Evolutionary conservation across 2,113 vertebrate genomes (phyloP).

Genomic region (Phaetusa simplex): DNA sequence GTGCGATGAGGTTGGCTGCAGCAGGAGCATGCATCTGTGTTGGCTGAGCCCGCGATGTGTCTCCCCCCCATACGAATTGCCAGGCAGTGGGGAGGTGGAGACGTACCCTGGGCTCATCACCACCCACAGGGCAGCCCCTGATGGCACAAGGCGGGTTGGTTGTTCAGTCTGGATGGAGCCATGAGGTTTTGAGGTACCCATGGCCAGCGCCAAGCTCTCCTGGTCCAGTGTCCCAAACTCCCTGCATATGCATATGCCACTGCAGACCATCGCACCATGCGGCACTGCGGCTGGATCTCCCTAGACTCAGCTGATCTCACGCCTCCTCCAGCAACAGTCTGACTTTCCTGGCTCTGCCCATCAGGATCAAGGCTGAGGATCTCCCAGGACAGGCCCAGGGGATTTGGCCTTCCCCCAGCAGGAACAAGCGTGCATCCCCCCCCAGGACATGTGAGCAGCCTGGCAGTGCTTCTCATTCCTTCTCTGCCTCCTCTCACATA

Average conservation of each 20-base stretch:
- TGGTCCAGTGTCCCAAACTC: rapidly evolving
- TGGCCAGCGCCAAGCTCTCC: background rate
- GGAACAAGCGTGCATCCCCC: too few species aligned
- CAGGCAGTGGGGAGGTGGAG: background rate
- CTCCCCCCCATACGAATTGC: background rate
- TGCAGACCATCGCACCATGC: background rate
- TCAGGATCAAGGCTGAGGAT: background rate
- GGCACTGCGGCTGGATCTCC: background rate
- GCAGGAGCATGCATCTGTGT: background rate
- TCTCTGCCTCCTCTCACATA: background rate
- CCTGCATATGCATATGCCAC: background rate
- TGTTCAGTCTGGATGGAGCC: background rate
- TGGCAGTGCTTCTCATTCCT: background rate
- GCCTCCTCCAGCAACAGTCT: background rate
- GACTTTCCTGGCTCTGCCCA: background rate
- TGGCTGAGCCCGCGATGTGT: background rate
- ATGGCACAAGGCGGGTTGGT: rapidly evolving
- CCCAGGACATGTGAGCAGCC: background rate
- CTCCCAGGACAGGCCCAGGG: background rate
- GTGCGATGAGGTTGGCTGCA: background rate
- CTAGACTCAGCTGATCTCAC: background rate
- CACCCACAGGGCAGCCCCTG: background rate
- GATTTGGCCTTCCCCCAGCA: background rate
- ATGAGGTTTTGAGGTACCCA: background rate
- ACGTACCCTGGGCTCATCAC: background rate